Evolutionary conservation across 1,140 invertebrate species (phyloP).

Genomic region (Tetragonula clypearis): DNA sequence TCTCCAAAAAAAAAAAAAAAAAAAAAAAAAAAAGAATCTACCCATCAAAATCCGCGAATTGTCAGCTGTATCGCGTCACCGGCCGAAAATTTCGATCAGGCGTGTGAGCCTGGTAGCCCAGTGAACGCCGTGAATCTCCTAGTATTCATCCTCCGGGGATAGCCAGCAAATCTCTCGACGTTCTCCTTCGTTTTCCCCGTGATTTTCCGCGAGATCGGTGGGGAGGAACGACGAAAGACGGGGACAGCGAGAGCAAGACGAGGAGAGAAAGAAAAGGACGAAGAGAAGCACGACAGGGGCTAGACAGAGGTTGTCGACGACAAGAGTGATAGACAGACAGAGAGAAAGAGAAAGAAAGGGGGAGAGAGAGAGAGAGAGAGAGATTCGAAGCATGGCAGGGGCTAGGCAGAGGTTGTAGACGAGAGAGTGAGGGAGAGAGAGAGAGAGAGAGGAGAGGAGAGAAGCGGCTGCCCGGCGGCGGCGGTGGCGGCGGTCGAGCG

Average conservation of each 20-base stretch:
- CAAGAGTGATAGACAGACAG: no score
- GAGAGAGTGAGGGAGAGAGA: background rate
- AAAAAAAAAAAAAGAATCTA: background rate
- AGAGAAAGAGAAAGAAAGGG: no score
- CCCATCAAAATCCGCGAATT: background rate
- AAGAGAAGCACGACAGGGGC: background rate
- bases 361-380: background rate
- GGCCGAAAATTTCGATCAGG: slow-evolving; percentile 27
- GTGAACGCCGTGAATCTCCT: slow-evolving; percentile 22
- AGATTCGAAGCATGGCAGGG: background rate
- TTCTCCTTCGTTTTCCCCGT: slow-evolving; percentile 13
- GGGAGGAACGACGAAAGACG: background rate
- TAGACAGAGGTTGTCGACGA: no score
- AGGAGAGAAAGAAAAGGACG: background rate
- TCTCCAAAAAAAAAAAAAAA: background rate
- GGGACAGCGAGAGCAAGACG: no score
- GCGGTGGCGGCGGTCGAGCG: slow-evolving; percentile 37
- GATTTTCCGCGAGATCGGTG: slow-evolving; percentile 18
- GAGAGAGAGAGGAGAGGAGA: background rate
- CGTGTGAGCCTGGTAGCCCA: slow-evolving; percentile 36
- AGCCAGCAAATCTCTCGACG: slow-evolving; percentile 3
- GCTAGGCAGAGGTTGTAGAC: background rate
- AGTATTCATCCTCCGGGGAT: background rate
- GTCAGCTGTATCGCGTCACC: background rate
- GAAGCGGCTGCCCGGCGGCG: background rate